These are phyloP conservation scores for Holocentrus rufus DNA, from an alignment of 2,797 vertebrate species.

Conservation along the genomic window DNA sequence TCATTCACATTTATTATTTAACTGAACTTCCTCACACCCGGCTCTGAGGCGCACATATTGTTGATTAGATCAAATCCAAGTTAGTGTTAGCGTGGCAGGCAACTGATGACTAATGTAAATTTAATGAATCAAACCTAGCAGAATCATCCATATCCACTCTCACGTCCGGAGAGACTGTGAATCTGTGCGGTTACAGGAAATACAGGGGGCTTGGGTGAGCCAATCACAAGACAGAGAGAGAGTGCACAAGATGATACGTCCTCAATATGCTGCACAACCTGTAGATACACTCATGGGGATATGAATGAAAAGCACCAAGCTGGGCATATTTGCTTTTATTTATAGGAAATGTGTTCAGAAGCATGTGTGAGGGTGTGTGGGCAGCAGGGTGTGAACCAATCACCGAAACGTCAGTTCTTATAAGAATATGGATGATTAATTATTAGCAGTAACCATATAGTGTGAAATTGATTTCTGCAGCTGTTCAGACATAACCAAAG, in stretches of 20 bases:
- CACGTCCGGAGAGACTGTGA: conserved; percentile 8
- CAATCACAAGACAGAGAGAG: conserved; percentile 9
- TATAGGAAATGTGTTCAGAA: conserved; percentile 23
- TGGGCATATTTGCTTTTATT: conserved; percentile 25
- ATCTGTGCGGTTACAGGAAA: conserved; percentile 27
- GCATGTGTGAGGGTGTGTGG: neutral
- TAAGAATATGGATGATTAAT: conserved; percentile 57
- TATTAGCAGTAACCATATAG: conserved; percentile 33
- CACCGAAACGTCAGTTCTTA: conserved; percentile 48
- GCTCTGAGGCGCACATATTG: conserved; percentile 30
- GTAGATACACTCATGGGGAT: neutral
- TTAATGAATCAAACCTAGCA: conserved; percentile 54
- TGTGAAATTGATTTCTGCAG: conserved; percentile 59
- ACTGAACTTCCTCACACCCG: conserved; percentile 35
- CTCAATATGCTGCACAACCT: conserved; percentile 9
- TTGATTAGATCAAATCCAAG: conserved; percentile 50
- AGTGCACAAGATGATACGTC: conserved; percentile 2
- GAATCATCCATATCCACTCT: conserved; percentile 50
- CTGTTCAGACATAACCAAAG: conserved; percentile 27
- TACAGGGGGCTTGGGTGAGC: conserved; percentile 7
- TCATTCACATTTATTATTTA: conserved; percentile 24
- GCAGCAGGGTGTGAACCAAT: conserved; percentile 40
- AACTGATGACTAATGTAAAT: conserved; percentile 62
- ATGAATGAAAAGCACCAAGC: conserved; percentile 11
- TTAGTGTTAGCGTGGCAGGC: conserved; percentile 50